These are phyloP conservation scores for Synergus japonicus DNA, from an alignment of 2,888 invertebrate species.

Conservation along the genomic window DNA sequence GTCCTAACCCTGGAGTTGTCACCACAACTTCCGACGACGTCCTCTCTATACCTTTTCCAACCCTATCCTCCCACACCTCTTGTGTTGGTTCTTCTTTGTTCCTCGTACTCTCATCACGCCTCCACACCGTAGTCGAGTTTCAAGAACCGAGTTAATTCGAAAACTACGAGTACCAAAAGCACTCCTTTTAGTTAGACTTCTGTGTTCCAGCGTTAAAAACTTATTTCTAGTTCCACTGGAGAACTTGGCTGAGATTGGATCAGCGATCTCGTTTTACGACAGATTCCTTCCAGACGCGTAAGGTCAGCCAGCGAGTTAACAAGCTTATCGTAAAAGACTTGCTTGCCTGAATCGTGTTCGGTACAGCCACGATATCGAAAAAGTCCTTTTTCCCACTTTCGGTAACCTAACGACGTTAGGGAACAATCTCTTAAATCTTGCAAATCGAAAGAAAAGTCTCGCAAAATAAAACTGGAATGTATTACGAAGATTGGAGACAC, in stretches of 20 bases:
- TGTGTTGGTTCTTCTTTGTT: slow-evolving; percentile 46
- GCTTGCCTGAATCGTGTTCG: slow-evolving; percentile 23
- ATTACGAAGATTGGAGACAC: not conserved
- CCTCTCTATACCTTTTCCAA: slow-evolving; percentile 51
- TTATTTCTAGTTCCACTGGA: slow-evolving; percentile 47
- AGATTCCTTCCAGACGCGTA: slow-evolving; percentile 15
- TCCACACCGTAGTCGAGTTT: slow-evolving; percentile 41
- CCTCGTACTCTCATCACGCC: slow-evolving; percentile 42
- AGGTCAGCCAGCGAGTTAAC: slow-evolving; percentile 27
- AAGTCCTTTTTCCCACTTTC: slow-evolving; percentile 18
- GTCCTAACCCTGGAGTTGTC: slow-evolving; percentile 62
- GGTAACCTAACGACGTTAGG: slow-evolving; percentile 23
- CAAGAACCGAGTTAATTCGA: slow-evolving; percentile 68
- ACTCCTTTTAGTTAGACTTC: slow-evolving; percentile 50
- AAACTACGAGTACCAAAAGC: slow-evolving; percentile 60
- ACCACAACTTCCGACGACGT: slow-evolving; percentile 61
- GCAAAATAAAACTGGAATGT: not conserved
- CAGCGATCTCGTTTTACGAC: slow-evolving; percentile 43
- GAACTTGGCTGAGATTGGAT: slow-evolving; percentile 57
- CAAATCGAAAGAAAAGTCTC: not conserved
- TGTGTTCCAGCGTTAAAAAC: slow-evolving; percentile 46
- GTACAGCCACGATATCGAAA: slow-evolving; percentile 26
- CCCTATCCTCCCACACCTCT: slow-evolving; percentile 40
- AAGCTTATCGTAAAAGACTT: slow-evolving; percentile 40
- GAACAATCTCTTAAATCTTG: slow-evolving; percentile 27